These are phyloP conservation scores for Labeo catla DNA, from an alignment of 2,113 vertebrate genomes.

Conservation along the genomic window DNA sequence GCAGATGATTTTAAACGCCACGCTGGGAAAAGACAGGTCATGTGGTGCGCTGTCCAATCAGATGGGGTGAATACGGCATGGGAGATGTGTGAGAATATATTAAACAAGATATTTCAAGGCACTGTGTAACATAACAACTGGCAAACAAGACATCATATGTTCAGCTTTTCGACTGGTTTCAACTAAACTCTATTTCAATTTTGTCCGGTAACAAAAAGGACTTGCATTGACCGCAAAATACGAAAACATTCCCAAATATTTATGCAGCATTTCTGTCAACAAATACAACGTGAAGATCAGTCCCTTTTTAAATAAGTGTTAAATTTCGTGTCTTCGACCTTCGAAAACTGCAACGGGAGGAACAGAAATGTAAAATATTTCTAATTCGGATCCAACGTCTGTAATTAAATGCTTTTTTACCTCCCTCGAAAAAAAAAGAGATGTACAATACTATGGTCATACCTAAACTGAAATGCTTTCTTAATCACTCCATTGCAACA, in stretches of 20 bases:
- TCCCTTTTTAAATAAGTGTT: constrained; percentile 26
- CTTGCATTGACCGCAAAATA: constrained; percentile 58
- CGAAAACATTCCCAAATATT: constrained; percentile 52
- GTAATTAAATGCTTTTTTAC: constrained; percentile 38
- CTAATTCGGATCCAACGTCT: constrained; percentile 37
- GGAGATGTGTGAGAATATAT: constrained; percentile 20
- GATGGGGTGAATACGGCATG: not conserved
- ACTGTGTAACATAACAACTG: constrained; percentile 72
- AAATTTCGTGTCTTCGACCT: not conserved
- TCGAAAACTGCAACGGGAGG: constrained; percentile 44
- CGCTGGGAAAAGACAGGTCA: not conserved
- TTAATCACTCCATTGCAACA: constrained; percentile 57
- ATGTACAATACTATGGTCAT: constrained; percentile 46
- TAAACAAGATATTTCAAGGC: constrained; percentile 72
- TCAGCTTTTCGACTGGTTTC: constrained; percentile 46
- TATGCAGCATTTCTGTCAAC: constrained; percentile 67
- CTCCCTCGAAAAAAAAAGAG: constrained; percentile 19
- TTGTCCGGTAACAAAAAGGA: constrained; percentile 68
- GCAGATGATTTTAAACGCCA: not conserved
- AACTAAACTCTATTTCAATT: constrained; percentile 63
- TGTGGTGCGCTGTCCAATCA: constrained; percentile 3
- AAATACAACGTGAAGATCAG: constrained; percentile 29
- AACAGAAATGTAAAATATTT: constrained; percentile 31
- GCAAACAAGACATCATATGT: constrained; percentile 68
- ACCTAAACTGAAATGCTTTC: constrained; percentile 57